A percentile compares a stretch with the other conserved stretches of the same genome.
Conservation (phyloP, 2,113 vertebrate species). For the Chitala chitala region DNA sequence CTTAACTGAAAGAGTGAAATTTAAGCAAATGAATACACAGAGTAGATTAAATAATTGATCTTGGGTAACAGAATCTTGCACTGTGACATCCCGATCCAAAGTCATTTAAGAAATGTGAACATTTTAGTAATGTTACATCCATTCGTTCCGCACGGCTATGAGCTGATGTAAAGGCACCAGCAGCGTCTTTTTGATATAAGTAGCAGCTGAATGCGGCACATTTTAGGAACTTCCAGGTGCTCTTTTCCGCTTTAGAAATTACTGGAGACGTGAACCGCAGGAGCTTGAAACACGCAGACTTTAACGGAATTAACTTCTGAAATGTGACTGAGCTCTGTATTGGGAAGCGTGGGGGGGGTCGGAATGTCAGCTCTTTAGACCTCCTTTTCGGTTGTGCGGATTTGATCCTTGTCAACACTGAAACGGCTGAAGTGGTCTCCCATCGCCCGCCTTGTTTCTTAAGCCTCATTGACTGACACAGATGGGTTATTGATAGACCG, state of each 20-base stretch:
- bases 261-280: too few relatives aligned
- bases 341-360: too few relatives aligned
- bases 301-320: too few relatives aligned
- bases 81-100: background rate
- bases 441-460: background rate
- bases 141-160: background rate
- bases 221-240: background rate
- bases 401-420: background rate
- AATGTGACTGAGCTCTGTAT: too few relatives aligned
- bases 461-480: background rate
- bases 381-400: background rate
- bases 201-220: background rate
- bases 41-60: too few relatives aligned
- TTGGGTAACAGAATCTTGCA: background rate
- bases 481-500: background rate
- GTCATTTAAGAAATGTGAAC: background rate
- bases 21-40: too few relatives aligned
- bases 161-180: background rate
- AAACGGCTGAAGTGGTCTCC: background rate
- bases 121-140: background rate
- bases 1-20: too few relatives aligned
- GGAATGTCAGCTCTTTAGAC: too few relatives aligned
- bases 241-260: background rate
- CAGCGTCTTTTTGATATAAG: background rate
- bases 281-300: too few relatives aligned